A percentile compares a stretch with the other conserved stretches of the same genome.
Evolutionary conservation across 2,113 vertebrate species (phyloP).

Genomic region (Lamprotornis superbus): DNA sequence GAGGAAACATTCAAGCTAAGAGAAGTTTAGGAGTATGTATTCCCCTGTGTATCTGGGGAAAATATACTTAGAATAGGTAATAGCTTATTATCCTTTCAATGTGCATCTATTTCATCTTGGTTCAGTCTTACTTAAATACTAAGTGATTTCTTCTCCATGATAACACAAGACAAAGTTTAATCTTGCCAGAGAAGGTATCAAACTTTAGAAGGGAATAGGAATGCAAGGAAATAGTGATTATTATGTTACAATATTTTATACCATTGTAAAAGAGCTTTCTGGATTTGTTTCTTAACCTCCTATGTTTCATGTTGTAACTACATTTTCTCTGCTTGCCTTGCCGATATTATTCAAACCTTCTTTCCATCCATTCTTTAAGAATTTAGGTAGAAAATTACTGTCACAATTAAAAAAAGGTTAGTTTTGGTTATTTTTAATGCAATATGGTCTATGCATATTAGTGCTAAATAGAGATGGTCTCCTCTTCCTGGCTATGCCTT

Average conservation of each 20-base stretch:
- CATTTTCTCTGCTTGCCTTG: neutral
- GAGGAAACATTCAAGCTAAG: neutral
- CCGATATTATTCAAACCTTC: neutral
- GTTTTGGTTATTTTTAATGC: neutral
- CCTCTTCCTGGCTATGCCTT: neutral
- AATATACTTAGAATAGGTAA: neutral
- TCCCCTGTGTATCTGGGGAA: neutral
- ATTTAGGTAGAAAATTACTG: neutral
- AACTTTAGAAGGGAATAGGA: neutral
- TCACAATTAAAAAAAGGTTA: neutral
- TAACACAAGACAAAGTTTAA: neutral
- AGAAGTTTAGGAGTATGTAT: neutral
- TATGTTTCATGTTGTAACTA: neutral
- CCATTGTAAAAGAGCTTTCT: neutral
- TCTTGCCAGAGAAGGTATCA: neutral
- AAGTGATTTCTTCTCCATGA: neutral
- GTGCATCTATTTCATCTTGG: neutral
- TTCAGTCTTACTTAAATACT: neutral
- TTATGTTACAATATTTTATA: neutral
- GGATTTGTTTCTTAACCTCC: neutral
- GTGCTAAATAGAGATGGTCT: neutral
- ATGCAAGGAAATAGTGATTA: neutral
- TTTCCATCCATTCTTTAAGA: neutral
- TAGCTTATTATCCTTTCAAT: slow-evolving; percentile 6
- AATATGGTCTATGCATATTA: neutral